Percentiles rank a stretch among this genome's conserved stretches.
Conservation (phyloP, 1,140 invertebrate genomes). For the Stenopsyche tienmushanensis region DNA sequence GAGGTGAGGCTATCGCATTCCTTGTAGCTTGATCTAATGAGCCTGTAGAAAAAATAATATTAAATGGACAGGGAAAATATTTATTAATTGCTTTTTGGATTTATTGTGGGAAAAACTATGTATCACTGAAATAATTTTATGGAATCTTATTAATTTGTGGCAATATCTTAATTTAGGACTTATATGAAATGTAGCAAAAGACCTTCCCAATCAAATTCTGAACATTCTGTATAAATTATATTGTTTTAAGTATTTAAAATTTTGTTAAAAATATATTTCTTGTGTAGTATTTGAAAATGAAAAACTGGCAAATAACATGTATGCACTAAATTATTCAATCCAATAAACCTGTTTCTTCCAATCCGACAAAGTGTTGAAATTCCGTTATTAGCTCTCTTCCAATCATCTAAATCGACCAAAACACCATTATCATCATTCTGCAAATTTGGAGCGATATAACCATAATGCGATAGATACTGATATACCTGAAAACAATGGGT, state of each 20-base stretch:
- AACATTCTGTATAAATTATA: not conserved
- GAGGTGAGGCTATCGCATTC: constrained; percentile 74
- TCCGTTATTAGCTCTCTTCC: not conserved
- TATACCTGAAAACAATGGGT: too few relatives aligned
- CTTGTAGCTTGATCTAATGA: constrained; percentile 74
- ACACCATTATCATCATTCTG: too few relatives aligned
- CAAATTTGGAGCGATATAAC: too few relatives aligned
- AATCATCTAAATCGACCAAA: not conserved
- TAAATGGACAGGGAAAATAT: not conserved
- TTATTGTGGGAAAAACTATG: not conserved
- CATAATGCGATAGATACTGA: too few relatives aligned
- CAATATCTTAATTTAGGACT: too few relatives aligned
- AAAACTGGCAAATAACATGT: not conserved
- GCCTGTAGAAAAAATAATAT: constrained; percentile 56
- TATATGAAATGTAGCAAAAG: too few relatives aligned
- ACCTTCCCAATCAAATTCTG: too few relatives aligned
- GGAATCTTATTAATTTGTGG: not conserved
- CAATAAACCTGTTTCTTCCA: not conserved
- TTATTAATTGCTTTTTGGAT: too few relatives aligned
- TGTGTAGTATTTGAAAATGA: not conserved
- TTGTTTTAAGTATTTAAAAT: not conserved
- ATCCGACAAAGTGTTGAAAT: not conserved
- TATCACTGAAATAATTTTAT: not conserved
- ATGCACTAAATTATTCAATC: not conserved
- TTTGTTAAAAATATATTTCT: too few relatives aligned